Conservation (phyloP, 2,888 invertebrate genomes). For the Coecobrya sp. region DNA sequence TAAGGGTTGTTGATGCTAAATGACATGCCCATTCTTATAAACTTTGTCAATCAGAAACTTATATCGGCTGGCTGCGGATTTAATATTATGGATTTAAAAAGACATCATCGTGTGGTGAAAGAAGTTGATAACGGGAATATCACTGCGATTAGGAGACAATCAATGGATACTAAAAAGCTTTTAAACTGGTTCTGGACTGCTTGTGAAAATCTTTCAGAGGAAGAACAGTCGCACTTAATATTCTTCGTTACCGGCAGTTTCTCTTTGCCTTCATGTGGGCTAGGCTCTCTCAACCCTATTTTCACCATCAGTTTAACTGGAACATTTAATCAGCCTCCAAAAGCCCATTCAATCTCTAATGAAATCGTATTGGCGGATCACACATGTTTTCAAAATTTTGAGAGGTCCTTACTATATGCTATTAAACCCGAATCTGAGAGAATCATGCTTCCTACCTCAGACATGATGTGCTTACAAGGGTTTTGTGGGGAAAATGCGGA, state of each 20-base stretch:
- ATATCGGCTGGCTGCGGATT: conserved; percentile 57
- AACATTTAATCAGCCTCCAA: conserved; percentile 40
- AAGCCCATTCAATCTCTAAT: conserved; percentile 21
- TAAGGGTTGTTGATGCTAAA: not conserved
- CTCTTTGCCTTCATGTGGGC: conserved; percentile 65
- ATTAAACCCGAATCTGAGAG: conserved; percentile 62
- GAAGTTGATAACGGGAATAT: conserved; percentile 33
- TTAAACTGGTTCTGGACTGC: conserved; percentile 60
- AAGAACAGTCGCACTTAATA: conserved; percentile 35
- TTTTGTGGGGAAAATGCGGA: not conserved
- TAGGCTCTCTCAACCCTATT: conserved; percentile 30
- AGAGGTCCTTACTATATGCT: conserved; percentile 29
- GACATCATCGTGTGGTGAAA: conserved; percentile 47
- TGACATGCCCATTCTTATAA: not conserved
- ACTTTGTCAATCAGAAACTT: conserved; percentile 10
- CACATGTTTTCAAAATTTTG: conserved; percentile 57
- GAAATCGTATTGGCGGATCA: conserved; percentile 66
- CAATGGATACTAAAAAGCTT: conserved; percentile 47
- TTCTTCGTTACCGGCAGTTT: conserved; percentile 64
- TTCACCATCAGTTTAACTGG: conserved; percentile 71
- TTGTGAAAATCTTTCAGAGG: conserved; percentile 51
- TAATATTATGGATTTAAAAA: conserved; percentile 25
- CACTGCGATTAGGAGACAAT: not conserved
- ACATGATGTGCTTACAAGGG: not conserved
- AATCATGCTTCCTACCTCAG: not conserved